Percentiles rank a stretch among this genome's conserved stretches.
Conservation (phyloP, 2,113 vertebrate species). For the Planiliza haematocheilus region DNA sequence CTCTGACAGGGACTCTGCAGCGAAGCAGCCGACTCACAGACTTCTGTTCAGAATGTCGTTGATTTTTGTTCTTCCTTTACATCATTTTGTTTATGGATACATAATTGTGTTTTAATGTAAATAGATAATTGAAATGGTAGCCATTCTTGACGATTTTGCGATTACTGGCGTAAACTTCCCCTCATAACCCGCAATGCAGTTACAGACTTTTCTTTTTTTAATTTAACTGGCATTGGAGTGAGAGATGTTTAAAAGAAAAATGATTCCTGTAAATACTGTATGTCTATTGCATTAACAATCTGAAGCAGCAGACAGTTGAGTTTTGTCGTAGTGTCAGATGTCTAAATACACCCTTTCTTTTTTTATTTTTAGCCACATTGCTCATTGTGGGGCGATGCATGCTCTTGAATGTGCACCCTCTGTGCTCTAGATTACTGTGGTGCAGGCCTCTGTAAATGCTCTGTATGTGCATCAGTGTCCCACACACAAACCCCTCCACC, state of each 20-base stretch:
- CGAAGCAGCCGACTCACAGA: conserved; percentile 48
- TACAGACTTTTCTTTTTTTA: conserved; percentile 43
- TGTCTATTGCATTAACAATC: conserved; percentile 69
- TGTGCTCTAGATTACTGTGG: conserved; percentile 71
- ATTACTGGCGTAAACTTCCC: conserved; percentile 52
- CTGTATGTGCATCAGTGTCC: conserved; percentile 68
- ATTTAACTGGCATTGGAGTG: conserved; percentile 70
- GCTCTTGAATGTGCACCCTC: conserved; percentile 77
- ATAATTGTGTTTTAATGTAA: conserved; percentile 81
- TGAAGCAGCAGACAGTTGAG: conserved; percentile 60
- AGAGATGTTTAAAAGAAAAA: conserved; percentile 58
- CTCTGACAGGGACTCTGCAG: conserved; percentile 58
- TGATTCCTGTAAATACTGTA: conserved; percentile 78
- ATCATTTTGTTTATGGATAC: conserved; percentile 60
- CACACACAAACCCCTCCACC: conserved; percentile 17
- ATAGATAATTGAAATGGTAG: conserved; percentile 74
- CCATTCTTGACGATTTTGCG: conserved; percentile 52
- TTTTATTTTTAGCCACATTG: conserved; percentile 48
- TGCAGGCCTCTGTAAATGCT: conserved; percentile 75
- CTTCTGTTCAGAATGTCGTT: conserved; percentile 55
- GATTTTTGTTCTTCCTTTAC: conserved; percentile 49
- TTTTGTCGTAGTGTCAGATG: conserved; percentile 60
- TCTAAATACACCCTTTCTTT: conserved; percentile 37
- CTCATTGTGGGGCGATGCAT: conserved; percentile 73
- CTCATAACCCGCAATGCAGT: conserved; percentile 52